Evolutionary conservation across 1,140 invertebrate species (phyloP), one percentile per base, ranked within the genome.

Genomic region (Zaprionus taronus): DNA sequence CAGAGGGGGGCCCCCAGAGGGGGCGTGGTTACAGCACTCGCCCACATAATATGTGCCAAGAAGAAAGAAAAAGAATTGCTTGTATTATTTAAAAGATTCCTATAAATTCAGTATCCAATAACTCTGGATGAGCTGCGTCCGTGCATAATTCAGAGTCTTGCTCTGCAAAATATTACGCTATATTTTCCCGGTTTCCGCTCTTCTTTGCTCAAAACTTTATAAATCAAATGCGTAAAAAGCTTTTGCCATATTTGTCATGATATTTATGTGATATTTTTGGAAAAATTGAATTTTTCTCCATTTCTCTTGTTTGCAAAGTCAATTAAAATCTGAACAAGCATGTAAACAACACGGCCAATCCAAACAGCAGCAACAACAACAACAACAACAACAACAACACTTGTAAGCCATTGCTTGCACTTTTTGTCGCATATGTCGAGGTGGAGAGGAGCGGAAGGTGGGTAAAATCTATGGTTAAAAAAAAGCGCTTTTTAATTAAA

Each of bases 271-370:
- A 72, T 77, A 66, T 55, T 65, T 44, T 51, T 64, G 15, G 26
- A 58, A 24, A 51, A 51, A 24, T 51, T 51, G 47, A 7, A 31
- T 47, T 56, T 57, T 57, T 58, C 22, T 56, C n/a, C 51, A 44
- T 63, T 70, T 53, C 69, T 53, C 69, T 70, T 85, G 66, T 85
- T 85, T 84, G 63, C 70, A 65, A 81, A 84, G 79, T 84, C 82
- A 84, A 84, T 84, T 81, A 85, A 84, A 81, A 81, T 84, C 60
- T 62, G 70, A 84, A 81, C 80, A 77, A 65, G 56, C 70, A 75
- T 84, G 82, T 81, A 85, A 84, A 84, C 83, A 84, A 81, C 61
- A 71, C 31, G 22, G 28, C 44, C 26, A 67, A 49, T 67, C 3
- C 56, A 22, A 76, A 44, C 17, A 63, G 31, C 36, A 62, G 56